Conservation (phyloP, 2,888 invertebrate species). For the Stenodera caucasica region DNA sequence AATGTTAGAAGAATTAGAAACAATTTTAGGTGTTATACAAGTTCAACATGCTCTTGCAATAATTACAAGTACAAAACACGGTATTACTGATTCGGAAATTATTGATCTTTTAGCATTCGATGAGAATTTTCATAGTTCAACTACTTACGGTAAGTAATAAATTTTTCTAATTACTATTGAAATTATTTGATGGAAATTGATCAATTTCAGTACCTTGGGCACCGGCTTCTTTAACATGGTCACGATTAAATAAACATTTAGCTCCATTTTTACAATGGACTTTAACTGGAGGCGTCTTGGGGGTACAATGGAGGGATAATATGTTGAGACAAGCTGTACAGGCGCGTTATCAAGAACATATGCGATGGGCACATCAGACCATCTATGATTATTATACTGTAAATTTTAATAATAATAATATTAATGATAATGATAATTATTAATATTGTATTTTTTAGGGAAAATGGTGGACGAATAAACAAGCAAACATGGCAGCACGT, state of each 20-base stretch:
- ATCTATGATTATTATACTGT: constrained; percentile 67
- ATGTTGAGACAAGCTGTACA: constrained; percentile 65
- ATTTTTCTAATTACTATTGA: background rate
- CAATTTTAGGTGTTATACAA: constrained; percentile 66
- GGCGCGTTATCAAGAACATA: constrained; percentile 63
- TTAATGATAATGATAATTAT: background rate
- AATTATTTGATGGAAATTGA: constrained; percentile 18
- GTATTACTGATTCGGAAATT: constrained; percentile 80
- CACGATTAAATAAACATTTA: constrained; percentile 65
- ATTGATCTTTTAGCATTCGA: constrained; percentile 69
- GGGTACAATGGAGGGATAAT: constrained; percentile 67
- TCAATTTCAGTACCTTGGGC: constrained; percentile 66
- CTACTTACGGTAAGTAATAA: constrained; percentile 63
- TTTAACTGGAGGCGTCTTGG: constrained; percentile 60
- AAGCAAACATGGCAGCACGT: constrained; percentile 62
- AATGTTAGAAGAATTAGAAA: constrained; percentile 70
- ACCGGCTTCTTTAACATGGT: constrained; percentile 70
- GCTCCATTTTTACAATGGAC: constrained; percentile 70
- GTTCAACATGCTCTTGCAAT: constrained; percentile 71
- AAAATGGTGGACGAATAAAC: constrained; percentile 62
- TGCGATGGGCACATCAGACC: constrained; percentile 56
- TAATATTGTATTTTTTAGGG: constrained; percentile 60
- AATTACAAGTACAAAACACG: constrained; percentile 73
- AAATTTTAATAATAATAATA: constrained; percentile 28
- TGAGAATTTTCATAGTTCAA: constrained; percentile 64